These are phyloP conservation scores for Heliconius nattereri DNA, from an alignment of 1,140 invertebrate genomes.

Conservation along the genomic window DNA sequence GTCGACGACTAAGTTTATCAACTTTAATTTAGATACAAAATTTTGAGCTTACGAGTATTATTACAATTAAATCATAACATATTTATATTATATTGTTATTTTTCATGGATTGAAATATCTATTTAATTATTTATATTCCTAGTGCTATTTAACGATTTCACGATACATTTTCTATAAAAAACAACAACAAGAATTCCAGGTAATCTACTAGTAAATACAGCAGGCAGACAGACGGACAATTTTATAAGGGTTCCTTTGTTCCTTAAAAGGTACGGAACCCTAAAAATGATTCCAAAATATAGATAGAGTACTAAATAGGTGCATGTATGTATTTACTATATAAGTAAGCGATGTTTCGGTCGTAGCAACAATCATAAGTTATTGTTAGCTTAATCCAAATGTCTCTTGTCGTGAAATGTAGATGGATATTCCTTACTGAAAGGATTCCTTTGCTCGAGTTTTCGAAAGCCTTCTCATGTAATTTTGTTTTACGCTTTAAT, in stretches of 20 bases:
- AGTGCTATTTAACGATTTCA: no score
- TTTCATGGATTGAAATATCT: no score
- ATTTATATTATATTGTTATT: no score
- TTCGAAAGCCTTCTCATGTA: slow-evolving; percentile 57
- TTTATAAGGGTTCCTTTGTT: no score
- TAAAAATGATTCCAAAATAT: neutral
- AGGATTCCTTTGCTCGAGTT: slow-evolving; percentile 28
- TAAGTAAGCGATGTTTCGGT: neutral
- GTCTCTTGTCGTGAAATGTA: slow-evolving; percentile 11
- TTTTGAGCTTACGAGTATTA: neutral
- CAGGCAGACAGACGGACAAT: no score
- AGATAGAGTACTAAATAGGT: neutral
- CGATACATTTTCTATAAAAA: no score
- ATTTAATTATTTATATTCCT: no score
- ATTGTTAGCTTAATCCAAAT: slow-evolving; percentile 17
- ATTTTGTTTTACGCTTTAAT: slow-evolving; percentile 57
- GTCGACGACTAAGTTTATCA: neutral
- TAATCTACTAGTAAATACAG: no score
- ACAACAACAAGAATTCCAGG: no score
- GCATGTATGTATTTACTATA: neutral
- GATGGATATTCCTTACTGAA: slow-evolving; percentile 5
- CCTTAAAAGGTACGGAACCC: no score
- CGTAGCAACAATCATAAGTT: slow-evolving; percentile 25
- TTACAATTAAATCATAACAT: neutral
- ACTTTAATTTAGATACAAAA: neutral